Evolutionary conservation across 2,797 vertebrate genomes (phyloP).

Genomic region (Carcharodon carcharias): DNA sequence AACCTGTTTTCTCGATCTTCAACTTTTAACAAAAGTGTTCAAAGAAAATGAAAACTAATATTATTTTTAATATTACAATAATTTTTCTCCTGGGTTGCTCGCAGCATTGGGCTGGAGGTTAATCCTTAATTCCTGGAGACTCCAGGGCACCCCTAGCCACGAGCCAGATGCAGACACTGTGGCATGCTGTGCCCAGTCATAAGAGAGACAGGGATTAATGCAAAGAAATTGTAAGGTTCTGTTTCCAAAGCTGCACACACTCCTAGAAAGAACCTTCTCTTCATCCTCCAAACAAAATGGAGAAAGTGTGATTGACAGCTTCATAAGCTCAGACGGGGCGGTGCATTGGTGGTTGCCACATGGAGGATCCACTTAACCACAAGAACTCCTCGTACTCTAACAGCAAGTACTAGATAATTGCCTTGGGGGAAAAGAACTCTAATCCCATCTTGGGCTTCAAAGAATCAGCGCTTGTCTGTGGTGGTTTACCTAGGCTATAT

Average conservation of each 20-base stretch:
- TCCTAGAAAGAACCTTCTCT: neutral
- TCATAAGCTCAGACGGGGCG: neutral
- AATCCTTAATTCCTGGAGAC: neutral
- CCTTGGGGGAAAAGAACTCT: neutral
- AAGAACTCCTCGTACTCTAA: constrained; percentile 13
- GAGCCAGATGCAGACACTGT: neutral
- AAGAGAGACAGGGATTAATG: neutral
- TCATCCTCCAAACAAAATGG: constrained; percentile 7
- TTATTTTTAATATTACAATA: neutral
- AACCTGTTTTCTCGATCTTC: neutral
- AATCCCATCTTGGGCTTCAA: constrained; percentile 27
- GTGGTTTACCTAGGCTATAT: constrained; percentile 25
- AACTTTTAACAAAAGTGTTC: neutral
- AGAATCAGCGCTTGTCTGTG: constrained; percentile 28
- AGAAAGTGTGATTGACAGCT: neutral
- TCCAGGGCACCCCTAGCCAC: neutral
- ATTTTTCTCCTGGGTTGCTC: neutral
- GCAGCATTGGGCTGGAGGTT: neutral
- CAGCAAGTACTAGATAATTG: constrained; percentile 22
- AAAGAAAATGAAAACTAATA: neutral
- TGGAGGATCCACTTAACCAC: constrained; percentile 17
- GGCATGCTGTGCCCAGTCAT: neutral
- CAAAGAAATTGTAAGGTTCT: neutral
- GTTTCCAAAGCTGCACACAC: neutral
- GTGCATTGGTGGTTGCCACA: neutral